phyloP scores from a whole-genome alignment of 2,888 invertebrate species.

The Catocala fraxini region DNA sequence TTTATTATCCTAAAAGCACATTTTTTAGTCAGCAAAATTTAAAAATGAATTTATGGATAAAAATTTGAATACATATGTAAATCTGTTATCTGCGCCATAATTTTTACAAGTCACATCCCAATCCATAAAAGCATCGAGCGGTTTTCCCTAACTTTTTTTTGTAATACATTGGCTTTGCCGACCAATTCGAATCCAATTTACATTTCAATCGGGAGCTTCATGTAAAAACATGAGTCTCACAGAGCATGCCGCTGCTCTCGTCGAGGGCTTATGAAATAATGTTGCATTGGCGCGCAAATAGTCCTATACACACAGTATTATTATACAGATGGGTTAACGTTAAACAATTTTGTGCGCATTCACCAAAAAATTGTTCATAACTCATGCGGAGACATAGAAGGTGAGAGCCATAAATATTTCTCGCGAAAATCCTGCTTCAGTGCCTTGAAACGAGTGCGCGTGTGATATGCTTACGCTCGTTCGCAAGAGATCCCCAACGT shows the following conservation, averaged over 20 bases:
- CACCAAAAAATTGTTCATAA: conserved; percentile 63
- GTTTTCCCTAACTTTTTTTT: conserved; percentile 67
- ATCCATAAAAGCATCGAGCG: conserved; percentile 62
- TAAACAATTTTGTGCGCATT: conserved; percentile 36
- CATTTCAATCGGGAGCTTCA: conserved; percentile 81
- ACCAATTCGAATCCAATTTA: conserved; percentile 82
- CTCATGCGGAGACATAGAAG: conserved; percentile 59
- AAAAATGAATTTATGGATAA: conserved; percentile 19
- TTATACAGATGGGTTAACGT: conserved; percentile 27
- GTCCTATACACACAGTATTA: conserved; percentile 43
- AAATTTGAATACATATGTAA: conserved; percentile 32
- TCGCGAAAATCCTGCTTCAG: conserved; percentile 49
- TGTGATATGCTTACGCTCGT: conserved; percentile 52
- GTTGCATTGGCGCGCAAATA: conserved; percentile 62
- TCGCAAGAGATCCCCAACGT: conserved; percentile 47
- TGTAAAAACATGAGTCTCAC: conserved; percentile 78
- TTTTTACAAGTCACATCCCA: conserved; percentile 63
- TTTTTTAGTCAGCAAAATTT: neutral
- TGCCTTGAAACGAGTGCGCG: conserved; percentile 52
- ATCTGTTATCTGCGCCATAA: conserved; percentile 55
- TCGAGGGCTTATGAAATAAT: conserved; percentile 74
- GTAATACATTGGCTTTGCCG: conserved; percentile 75
- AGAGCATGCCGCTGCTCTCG: conserved; percentile 59
- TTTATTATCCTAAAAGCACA: neutral
- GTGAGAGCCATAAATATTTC: conserved; percentile 65